phyloP scores from a whole-genome alignment of 2,113 vertebrate genomes.

The Turdus rufiventris region DNA sequence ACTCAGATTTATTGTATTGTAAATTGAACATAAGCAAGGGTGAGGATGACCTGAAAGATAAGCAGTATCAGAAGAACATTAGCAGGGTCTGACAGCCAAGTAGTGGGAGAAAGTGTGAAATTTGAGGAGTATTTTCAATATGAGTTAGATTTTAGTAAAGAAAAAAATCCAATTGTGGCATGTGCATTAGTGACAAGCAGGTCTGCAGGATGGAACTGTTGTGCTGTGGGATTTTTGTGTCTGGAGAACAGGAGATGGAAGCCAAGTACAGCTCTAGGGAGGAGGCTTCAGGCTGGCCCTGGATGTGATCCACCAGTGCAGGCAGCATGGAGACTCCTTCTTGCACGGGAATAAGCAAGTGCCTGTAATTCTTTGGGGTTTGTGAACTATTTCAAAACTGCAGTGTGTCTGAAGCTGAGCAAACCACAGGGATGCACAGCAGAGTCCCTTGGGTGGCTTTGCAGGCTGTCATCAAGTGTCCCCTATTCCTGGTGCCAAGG shows the following conservation, averaged over 20 bases:
- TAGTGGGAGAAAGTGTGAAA: background rate
- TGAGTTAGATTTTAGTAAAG: background rate
- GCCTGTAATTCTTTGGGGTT: background rate
- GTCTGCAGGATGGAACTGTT: background rate
- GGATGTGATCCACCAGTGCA: background rate
- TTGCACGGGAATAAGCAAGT: background rate
- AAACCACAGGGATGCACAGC: background rate
- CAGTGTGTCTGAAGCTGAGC: background rate
- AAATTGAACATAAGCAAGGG: background rate
- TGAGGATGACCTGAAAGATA: background rate
- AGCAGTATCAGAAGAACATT: background rate
- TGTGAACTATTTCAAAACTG: background rate
- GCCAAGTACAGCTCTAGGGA: background rate
- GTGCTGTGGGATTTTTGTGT: background rate
- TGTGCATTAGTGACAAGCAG: background rate
- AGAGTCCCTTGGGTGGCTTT: background rate
- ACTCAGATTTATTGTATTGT: background rate
- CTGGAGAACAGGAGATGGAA: background rate
- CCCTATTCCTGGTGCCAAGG: background rate
- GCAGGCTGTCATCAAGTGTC: background rate
- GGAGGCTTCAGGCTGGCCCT: background rate
- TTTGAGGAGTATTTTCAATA: background rate
- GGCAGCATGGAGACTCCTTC: background rate
- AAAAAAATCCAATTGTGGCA: background rate
- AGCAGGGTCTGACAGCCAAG: background rate